A percentile compares a stretch with the other conserved stretches of the same genome.
Conservation (phyloP, 2,113 vertebrate genomes). For the Platichthys flesus region DNA sequence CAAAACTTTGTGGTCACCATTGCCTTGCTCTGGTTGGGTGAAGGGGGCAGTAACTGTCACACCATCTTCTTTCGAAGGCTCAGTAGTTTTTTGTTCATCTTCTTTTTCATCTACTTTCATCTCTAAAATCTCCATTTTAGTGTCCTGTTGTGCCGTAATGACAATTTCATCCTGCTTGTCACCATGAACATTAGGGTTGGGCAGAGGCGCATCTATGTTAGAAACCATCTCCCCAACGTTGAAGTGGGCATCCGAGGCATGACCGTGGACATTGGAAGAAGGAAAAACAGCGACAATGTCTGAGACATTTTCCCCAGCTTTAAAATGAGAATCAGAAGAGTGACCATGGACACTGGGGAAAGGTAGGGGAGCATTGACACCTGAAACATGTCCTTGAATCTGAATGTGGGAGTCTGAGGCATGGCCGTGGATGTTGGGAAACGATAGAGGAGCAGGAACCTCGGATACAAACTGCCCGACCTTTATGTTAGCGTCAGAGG, state of each 20-base stretch:
- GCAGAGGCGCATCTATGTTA: constrained; percentile 41
- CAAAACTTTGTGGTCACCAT: background rate
- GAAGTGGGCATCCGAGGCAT: constrained; percentile 81
- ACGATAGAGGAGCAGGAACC: constrained; percentile 1
- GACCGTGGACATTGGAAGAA: constrained; percentile 75
- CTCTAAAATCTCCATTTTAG: background rate
- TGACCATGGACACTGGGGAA: constrained; percentile 73
- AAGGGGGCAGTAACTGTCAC: background rate
- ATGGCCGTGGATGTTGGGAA: constrained; percentile 58
- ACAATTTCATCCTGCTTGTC: constrained; percentile 20
- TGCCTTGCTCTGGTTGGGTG: background rate
- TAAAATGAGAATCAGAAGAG: constrained; percentile 80
- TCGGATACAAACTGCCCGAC: constrained; percentile 75
- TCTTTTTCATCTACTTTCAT: background rate
- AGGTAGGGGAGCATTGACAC: constrained; percentile 38
- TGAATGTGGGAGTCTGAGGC: constrained; percentile 72
- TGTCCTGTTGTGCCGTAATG: constrained; percentile 30
- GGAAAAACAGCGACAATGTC: constrained; percentile 44
- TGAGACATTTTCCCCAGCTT: constrained; percentile 76
- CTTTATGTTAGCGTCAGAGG: constrained; percentile 80
- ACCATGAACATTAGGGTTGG: constrained; percentile 72
- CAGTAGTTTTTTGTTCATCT: constrained; percentile 14
- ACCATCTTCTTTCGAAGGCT: constrained; percentile 8
- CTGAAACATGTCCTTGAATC: constrained; percentile 68
- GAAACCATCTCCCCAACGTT: constrained; percentile 80